These are phyloP conservation scores for Progne subis DNA, from an alignment of 2,113 vertebrate species.

Conservation along the genomic window DNA sequence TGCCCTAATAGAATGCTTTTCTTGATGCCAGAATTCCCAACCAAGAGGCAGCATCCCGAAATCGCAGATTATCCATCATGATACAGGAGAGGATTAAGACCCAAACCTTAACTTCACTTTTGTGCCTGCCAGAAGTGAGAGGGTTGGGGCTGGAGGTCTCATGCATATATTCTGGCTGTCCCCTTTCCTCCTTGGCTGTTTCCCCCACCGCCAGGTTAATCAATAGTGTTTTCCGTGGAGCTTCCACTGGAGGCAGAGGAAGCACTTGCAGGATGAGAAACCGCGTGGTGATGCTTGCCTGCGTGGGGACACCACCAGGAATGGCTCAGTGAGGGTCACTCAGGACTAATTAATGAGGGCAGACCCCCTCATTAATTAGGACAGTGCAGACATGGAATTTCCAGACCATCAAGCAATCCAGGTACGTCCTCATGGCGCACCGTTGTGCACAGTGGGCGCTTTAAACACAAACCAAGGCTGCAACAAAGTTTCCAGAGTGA, in stretches of 20 bases:
- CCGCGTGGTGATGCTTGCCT: neutral
- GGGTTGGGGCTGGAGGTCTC: neutral
- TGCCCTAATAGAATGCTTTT: neutral
- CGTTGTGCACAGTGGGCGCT: neutral
- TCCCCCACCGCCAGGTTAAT: neutral
- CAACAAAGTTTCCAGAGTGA: neutral
- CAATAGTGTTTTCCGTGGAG: neutral
- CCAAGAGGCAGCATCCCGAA: neutral
- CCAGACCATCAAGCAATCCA: neutral
- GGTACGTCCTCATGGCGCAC: accelerated
- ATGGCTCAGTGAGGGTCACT: neutral
- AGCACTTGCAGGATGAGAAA: neutral
- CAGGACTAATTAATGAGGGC: neutral
- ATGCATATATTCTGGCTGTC: neutral
- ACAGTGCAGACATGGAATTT: neutral
- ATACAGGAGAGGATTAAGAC: neutral
- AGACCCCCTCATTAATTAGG: neutral
- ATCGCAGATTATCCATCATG: neutral
- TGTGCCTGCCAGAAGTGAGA: neutral
- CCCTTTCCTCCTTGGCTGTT: neutral
- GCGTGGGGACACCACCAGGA: neutral
- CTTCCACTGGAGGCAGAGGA: neutral
- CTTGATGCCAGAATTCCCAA: neutral
- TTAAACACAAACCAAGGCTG: neutral
- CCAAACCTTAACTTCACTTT: neutral